phyloP scores from a whole-genome alignment of 2,797 vertebrate species.

The Gallinago nigripennis region DNA sequence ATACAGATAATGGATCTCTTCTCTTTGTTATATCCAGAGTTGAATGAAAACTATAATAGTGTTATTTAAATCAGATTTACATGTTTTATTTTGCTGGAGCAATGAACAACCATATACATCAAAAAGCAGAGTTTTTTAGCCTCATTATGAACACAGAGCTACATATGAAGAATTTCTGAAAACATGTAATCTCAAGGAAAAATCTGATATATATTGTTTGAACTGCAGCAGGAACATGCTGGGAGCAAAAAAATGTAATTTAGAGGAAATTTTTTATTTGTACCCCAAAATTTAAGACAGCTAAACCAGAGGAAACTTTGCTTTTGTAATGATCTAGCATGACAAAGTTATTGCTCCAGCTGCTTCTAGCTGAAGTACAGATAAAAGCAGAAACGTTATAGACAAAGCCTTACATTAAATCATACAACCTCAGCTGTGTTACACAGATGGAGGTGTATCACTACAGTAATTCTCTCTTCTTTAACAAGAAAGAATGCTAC shows the following conservation, averaged over 20 bases:
- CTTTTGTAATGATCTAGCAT: background rate
- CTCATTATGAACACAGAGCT: background rate
- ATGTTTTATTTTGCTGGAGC: background rate
- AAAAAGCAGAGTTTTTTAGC: background rate
- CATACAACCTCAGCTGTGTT: background rate
- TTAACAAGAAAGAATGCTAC: background rate
- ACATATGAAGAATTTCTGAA: background rate
- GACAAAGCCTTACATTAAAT: slow-evolving; percentile 3
- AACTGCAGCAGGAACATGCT: background rate
- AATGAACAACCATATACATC: background rate
- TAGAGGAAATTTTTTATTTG: background rate
- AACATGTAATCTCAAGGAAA: background rate
- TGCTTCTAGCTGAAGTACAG: slow-evolving; percentile 1
- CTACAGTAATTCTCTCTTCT: background rate
- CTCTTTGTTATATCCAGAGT: background rate
- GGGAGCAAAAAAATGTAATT: background rate
- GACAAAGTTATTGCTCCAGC: background rate
- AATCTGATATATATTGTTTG: background rate
- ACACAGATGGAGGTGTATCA: background rate
- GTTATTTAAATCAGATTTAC: background rate
- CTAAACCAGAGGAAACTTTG: background rate
- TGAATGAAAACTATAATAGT: background rate
- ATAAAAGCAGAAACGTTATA: slow-evolving; percentile 2
- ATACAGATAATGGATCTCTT: background rate
- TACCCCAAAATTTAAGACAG: background rate